These are phyloP conservation scores for Doryteuthis pealeii DNA, from an alignment of 1,140 invertebrate species.

Conservation along the genomic window DNA sequence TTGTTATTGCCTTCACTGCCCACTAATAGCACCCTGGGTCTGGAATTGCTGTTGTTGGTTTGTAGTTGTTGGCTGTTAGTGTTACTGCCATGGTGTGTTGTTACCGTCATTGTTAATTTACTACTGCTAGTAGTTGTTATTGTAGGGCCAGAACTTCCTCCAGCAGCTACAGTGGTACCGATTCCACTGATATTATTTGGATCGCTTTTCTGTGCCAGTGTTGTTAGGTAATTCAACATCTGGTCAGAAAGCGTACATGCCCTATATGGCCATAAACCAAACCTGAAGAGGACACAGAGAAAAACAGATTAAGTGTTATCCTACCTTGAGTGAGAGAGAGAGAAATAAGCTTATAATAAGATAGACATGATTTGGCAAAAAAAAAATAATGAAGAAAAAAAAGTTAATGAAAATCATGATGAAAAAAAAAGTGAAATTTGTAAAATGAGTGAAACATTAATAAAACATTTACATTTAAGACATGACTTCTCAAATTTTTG, in stretches of 20 bases:
- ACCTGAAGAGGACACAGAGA: constrained; percentile 64
- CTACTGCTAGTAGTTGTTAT: too few relatives aligned
- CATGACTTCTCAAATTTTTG: too few relatives aligned
- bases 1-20: constrained; percentile 18
- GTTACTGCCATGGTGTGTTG: constrained; percentile 6
- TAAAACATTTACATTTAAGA: too few relatives aligned
- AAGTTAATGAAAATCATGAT: too few relatives aligned
- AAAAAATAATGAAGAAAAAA: too few relatives aligned
- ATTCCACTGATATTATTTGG: neutral
- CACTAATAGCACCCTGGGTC: neutral
- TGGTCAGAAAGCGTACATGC: constrained; percentile 90
- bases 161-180: neutral
- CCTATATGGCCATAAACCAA: constrained; percentile 94
- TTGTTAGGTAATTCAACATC: constrained; percentile 70
- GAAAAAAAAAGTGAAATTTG: too few relatives aligned
- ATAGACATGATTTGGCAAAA: too few relatives aligned
- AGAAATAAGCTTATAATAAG: too few relatives aligned
- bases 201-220: constrained; percentile 16
- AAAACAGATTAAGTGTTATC: neutral
- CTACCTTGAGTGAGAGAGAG: neutral
- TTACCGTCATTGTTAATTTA: too few relatives aligned
- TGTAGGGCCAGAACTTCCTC: constrained; percentile 5
- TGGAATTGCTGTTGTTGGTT: neutral
- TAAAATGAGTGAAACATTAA: too few relatives aligned
- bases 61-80: constrained; percentile 11